Conservation (phyloP, 2,888 invertebrate genomes). For the Antheraea yamamai region DNA sequence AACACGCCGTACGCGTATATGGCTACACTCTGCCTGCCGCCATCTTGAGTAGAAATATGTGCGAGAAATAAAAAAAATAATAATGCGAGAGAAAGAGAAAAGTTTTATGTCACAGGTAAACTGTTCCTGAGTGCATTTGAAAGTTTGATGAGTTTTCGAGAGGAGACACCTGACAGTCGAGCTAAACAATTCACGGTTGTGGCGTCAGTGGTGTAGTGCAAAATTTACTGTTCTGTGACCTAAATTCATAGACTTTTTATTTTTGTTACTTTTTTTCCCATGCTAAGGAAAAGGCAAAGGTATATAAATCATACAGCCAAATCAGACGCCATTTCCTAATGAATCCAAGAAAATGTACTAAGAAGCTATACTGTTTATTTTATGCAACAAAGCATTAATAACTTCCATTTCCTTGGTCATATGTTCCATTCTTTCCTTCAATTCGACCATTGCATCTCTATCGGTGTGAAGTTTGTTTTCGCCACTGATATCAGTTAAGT, state of each 20-base stretch:
- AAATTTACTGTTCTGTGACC: background rate
- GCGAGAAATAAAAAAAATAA: background rate
- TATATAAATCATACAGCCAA: too few species aligned
- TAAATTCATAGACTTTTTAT: background rate
- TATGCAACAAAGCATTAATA: background rate
- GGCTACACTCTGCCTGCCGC: background rate
- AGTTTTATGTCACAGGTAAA: background rate
- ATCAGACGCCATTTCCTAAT: background rate
- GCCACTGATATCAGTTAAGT: background rate
- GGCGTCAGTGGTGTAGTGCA: background rate
- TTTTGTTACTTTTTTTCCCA: background rate
- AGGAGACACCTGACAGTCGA: background rate
- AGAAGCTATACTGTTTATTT: background rate
- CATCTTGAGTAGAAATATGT: background rate
- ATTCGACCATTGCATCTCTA: background rate
- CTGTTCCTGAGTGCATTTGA: conserved; percentile 4
- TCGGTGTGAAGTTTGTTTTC: background rate
- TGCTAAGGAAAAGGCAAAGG: too few species aligned
- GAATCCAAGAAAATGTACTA: background rate
- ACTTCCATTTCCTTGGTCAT: background rate
- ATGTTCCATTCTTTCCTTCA: background rate
- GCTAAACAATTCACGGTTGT: background rate
- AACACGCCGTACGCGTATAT: background rate
- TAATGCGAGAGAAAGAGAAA: background rate
- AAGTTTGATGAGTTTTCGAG: background rate